Conservation (phyloP, 2,888 invertebrate species). For the Lymantria dispar region DNA sequence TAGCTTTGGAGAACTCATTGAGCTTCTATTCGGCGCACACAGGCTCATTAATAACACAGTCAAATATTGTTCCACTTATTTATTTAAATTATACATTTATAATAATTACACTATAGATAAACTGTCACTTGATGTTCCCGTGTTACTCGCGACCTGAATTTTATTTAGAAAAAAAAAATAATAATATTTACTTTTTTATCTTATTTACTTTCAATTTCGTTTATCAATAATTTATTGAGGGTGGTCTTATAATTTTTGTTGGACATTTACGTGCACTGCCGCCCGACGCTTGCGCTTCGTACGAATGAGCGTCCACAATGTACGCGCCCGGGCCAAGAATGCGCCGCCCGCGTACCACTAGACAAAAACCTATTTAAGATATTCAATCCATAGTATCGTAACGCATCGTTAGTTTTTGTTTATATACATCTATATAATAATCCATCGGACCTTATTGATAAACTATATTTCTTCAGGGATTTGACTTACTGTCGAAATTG, state of each 20-base stretch:
- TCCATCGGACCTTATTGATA: constrained; percentile 53
- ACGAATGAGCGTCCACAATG: constrained; percentile 53
- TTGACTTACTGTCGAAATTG: constrained; percentile 48
- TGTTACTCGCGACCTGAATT: constrained; percentile 31
- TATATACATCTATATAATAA: constrained; percentile 54
- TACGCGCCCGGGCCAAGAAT: constrained; percentile 35
- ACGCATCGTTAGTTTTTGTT: constrained; percentile 54
- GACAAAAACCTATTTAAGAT: constrained; percentile 56
- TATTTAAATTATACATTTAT: constrained; percentile 48
- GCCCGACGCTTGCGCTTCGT: constrained; percentile 57
- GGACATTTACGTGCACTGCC: constrained; percentile 48
- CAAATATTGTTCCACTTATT: constrained; percentile 48
- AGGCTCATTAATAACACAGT: constrained; percentile 51
- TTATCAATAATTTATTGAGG: constrained; percentile 29
- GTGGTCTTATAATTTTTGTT: constrained; percentile 37
- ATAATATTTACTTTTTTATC: constrained; percentile 15
- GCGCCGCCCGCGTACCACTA: constrained; percentile 38
- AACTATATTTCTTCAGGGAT: constrained; percentile 44
- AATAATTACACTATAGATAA: constrained; percentile 56
- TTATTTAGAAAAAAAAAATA: constrained; percentile 9
- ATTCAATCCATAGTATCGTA: constrained; percentile 46
- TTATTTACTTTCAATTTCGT: constrained; percentile 13
- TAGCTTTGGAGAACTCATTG: constrained; percentile 64
- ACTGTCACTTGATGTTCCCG: constrained; percentile 53
- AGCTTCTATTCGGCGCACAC: constrained; percentile 44